phyloP scores from a whole-genome alignment of 2,113 vertebrate species.

The Epinephelus cyanopodus region DNA sequence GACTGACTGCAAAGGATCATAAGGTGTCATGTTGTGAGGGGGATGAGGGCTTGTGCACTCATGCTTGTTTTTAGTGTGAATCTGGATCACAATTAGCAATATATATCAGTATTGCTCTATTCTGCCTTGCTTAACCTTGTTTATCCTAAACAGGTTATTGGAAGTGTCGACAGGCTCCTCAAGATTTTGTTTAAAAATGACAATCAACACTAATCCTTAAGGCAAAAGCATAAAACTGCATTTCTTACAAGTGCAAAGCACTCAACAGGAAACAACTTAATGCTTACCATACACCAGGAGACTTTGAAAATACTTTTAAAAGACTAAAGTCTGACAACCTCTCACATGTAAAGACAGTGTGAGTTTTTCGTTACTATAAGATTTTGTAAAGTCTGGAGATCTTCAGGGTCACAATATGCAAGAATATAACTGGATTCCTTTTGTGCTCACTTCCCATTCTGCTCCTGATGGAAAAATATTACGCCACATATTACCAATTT shows the following conservation, averaged over 20 bases:
- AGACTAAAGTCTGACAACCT: too few relatives aligned
- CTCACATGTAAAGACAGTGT: too few relatives aligned
- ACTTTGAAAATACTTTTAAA: too few relatives aligned
- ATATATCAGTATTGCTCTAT: neutral
- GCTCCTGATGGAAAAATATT: too few relatives aligned
- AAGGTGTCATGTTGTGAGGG: slow-evolving; percentile 9
- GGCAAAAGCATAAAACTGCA: neutral
- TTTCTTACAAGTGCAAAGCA: neutral
- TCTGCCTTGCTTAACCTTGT: neutral
- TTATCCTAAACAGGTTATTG: neutral
- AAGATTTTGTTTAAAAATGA: neutral
- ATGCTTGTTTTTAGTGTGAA: neutral
- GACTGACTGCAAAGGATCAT: slow-evolving; percentile 28
- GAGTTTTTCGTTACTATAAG: too few relatives aligned
- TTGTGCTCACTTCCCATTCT: too few relatives aligned
- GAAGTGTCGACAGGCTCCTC: neutral
- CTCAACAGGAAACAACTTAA: neutral
- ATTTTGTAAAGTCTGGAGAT: too few relatives aligned
- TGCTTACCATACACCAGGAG: too few relatives aligned
- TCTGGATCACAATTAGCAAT: neutral
- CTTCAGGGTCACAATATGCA: too few relatives aligned
- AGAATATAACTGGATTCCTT: too few relatives aligned
- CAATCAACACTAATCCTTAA: neutral
- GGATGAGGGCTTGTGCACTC: neutral
- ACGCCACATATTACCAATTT: too few relatives aligned